These are phyloP conservation scores for Microcebus lehilahytsara DNA, from an alignment of 2,113 vertebrate genomes.

Conservation along the genomic window DNA sequence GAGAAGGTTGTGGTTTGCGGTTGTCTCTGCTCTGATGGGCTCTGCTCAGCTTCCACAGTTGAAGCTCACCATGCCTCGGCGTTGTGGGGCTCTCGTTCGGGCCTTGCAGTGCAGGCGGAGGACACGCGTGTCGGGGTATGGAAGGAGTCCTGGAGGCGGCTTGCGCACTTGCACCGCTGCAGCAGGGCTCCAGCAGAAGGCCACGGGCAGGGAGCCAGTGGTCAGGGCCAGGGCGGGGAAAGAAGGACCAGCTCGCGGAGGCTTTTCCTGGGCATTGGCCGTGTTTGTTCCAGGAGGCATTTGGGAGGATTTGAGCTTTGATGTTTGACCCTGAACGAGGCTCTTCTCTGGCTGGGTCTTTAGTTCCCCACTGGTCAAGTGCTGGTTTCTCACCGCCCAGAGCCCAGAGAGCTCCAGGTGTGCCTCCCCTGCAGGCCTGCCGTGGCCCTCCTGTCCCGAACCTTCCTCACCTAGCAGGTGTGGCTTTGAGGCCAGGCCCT, in stretches of 20 bases:
- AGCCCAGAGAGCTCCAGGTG: not conserved
- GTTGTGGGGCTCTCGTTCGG: rapidly evolving
- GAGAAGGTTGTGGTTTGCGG: not conserved
- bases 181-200: not conserved
- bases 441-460: not conserved
- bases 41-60: not conserved
- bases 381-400: rapidly evolving
- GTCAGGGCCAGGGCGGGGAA: no score
- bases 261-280: no score
- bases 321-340: not conserved
- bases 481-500: not conserved
- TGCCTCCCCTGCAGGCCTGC: not conserved
- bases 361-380: not conserved
- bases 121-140: not conserved
- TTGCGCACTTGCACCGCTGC: not conserved
- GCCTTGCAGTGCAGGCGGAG: not conserved
- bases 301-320: not conserved
- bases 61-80: no score
- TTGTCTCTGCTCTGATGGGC: not conserved
- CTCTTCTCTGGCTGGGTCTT: not conserved
- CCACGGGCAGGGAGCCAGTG: rapidly evolving
- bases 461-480: not conserved
- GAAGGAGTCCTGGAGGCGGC: no score
- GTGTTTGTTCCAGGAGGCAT: rapidly evolving
- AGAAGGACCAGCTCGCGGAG: not conserved